Percentiles rank a stretch among this genome's conserved stretches.
Evolutionary conservation across 1,140 invertebrate genomes (phyloP).

Genomic region (Phenacoccus solenopsis): DNA sequence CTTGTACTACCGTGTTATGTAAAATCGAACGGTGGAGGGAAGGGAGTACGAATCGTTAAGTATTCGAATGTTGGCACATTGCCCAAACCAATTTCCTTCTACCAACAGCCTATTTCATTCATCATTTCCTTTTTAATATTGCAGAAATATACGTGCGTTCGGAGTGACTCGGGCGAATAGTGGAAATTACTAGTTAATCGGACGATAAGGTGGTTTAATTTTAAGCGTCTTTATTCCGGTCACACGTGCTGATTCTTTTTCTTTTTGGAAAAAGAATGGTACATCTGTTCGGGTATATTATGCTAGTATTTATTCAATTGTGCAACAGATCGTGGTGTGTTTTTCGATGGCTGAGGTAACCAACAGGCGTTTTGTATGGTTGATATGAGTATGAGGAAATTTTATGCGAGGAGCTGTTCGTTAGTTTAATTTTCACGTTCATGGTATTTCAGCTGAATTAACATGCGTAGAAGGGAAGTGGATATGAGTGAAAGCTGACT

Average conservation of each 20-base stretch:
- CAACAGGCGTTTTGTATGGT: too few relatives aligned
- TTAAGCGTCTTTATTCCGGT: background rate
- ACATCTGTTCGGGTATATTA: background rate
- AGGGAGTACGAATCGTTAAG: too few relatives aligned
- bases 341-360: too few relatives aligned
- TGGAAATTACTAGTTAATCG: background rate
- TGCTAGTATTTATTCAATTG: background rate
- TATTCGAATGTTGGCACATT: background rate
- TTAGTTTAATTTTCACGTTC: too few relatives aligned
- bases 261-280: background rate
- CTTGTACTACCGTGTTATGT: too few relatives aligned
- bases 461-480: too few relatives aligned
- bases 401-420: too few relatives aligned
- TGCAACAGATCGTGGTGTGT: background rate
- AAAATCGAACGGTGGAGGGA: too few relatives aligned
- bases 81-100: background rate
- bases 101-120: background rate
- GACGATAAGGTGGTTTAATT: background rate
- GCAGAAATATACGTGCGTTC: background rate
- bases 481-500: too few relatives aligned
- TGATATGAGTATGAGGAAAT: too few relatives aligned
- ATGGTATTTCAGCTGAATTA: too few relatives aligned
- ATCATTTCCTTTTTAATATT: constrained; percentile 3
- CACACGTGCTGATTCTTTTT: background rate
- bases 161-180: background rate